Percentiles rank a stretch among this genome's conserved stretches.
Conservation (phyloP, 2,888 invertebrate genomes). For the Amblyjoppa fuscipennis region DNA sequence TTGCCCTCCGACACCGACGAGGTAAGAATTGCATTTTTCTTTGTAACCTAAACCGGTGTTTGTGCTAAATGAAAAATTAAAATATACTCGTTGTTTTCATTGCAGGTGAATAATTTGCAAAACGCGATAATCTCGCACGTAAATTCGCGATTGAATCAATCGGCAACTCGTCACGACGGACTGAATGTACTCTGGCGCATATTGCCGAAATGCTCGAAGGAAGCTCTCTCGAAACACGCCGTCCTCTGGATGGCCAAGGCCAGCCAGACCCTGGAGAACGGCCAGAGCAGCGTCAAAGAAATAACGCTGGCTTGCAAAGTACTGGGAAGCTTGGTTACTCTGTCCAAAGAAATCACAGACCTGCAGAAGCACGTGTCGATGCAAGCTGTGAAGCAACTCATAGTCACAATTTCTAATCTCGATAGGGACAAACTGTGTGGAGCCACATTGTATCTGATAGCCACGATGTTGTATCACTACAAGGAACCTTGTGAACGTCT, state of each 20-base stretch:
- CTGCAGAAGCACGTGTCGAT: constrained; percentile 80
- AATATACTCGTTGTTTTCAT: constrained; percentile 23
- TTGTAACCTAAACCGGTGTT: neutral
- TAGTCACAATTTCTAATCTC: constrained; percentile 73
- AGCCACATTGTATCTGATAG: constrained; percentile 77
- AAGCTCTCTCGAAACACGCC: constrained; percentile 75
- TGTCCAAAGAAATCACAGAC: constrained; percentile 78
- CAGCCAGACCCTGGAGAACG: constrained; percentile 76
- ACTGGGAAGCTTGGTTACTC: constrained; percentile 73
- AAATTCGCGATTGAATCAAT: constrained; percentile 78
- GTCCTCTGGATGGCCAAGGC: constrained; percentile 79
- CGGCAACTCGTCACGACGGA: constrained; percentile 73
- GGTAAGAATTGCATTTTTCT: constrained; percentile 65
- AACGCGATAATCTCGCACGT: constrained; percentile 73
- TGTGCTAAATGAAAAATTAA: neutral
- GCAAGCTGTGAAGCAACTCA: constrained; percentile 79
- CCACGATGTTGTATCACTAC: constrained; percentile 79
- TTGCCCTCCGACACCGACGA: constrained; percentile 74
- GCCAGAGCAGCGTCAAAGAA: constrained; percentile 70
- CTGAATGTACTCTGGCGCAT: constrained; percentile 74
- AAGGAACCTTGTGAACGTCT: constrained; percentile 80
- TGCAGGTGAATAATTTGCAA: constrained; percentile 74
- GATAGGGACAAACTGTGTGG: constrained; percentile 67
- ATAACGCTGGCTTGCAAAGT: constrained; percentile 75
- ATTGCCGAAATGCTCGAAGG: constrained; percentile 71